Percentiles rank a stretch among this genome's conserved stretches.
phyloP scores from a whole-genome alignment of 2,888 invertebrate species.

The Acrobasis suavella region DNA sequence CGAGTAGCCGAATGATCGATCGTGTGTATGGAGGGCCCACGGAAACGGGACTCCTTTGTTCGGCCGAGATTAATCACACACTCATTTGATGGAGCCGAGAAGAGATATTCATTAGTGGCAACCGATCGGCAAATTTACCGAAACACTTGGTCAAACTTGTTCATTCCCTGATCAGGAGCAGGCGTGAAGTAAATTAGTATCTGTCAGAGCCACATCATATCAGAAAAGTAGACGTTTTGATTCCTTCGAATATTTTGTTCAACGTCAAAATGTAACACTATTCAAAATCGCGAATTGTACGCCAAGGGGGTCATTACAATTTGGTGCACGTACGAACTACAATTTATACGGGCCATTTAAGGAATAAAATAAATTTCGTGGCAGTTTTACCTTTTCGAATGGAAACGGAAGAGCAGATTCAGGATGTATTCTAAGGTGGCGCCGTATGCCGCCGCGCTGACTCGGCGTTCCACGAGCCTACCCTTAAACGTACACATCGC shows the following conservation, averaged over 20 bases:
- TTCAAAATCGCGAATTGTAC: slow-evolving; percentile 46
- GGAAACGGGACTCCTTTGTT: slow-evolving; percentile 74
- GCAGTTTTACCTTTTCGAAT: slow-evolving; percentile 66
- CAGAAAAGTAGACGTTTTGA: neutral
- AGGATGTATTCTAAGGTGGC: slow-evolving; percentile 55
- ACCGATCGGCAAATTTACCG: slow-evolving; percentile 44
- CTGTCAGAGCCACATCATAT: neutral
- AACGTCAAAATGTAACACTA: slow-evolving; percentile 31
- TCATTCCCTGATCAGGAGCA: neutral
- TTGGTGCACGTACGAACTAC: slow-evolving; percentile 66
- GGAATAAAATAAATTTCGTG: slow-evolving; percentile 63
- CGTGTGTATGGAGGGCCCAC: slow-evolving; percentile 57
- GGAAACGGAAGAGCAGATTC: slow-evolving; percentile 60
- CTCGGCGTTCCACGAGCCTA: slow-evolving; percentile 54
- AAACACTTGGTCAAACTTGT: slow-evolving; percentile 12
- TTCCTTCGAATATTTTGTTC: neutral
- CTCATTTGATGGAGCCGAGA: slow-evolving; percentile 62
- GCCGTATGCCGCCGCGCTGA: slow-evolving; percentile 64
- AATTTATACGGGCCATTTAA: slow-evolving; percentile 71
- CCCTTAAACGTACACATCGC: slow-evolving; percentile 43
- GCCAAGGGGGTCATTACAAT: slow-evolving; percentile 51
- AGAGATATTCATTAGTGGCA: slow-evolving; percentile 69
- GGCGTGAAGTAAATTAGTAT: slow-evolving; percentile 2
- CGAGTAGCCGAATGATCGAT: slow-evolving; percentile 77
- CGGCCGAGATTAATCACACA: slow-evolving; percentile 74